Evolutionary conservation across 2,797 vertebrate species (phyloP).

Genomic region (Neoniphon sammara): DNA sequence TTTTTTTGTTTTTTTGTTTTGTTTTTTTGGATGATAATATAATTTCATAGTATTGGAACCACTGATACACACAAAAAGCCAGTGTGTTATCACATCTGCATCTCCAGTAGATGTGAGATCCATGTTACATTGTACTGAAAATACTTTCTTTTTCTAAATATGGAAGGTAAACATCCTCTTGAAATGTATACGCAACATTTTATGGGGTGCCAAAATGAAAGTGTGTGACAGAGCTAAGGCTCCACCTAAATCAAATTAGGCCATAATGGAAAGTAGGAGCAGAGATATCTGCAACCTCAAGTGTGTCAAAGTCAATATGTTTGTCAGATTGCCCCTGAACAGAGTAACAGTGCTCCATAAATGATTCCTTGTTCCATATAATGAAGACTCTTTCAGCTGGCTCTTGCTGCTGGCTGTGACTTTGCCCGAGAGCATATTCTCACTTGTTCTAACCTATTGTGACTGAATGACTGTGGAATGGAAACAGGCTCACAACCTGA

Average conservation of each 20-base stretch:
- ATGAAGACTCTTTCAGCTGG: constrained; percentile 72
- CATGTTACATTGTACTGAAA: constrained; percentile 9
- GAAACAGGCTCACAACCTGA: constrained; percentile 71
- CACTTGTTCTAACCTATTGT: constrained; percentile 71
- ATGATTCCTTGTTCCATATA: constrained; percentile 80
- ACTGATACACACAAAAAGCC: constrained; percentile 15
- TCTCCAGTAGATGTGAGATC: constrained; percentile 23
- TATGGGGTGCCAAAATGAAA: constrained; percentile 26
- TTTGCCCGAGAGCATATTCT: constrained; percentile 76
- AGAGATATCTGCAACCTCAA: constrained; percentile 62
- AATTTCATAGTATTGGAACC: constrained; percentile 37
- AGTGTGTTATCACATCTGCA: constrained; percentile 23
- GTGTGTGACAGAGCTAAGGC: constrained; percentile 26
- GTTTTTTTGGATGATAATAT: neutral
- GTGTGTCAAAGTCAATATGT: constrained; percentile 78
- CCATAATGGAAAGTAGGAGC: constrained; percentile 63
- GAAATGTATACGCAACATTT: constrained; percentile 37
- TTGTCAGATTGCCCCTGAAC: constrained; percentile 78
- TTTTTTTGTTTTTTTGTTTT: no score
- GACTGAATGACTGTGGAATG: constrained; percentile 72
- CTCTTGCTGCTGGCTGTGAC: constrained; percentile 69
- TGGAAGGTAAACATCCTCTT: constrained; percentile 21
- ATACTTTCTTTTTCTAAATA: constrained; percentile 16
- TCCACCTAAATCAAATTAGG: constrained; percentile 62
- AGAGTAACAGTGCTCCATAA: constrained; percentile 70